Base-by-base conservation (phyloP, 2,113 vertebrate genomes). In the Isichthys henryi region DNA sequence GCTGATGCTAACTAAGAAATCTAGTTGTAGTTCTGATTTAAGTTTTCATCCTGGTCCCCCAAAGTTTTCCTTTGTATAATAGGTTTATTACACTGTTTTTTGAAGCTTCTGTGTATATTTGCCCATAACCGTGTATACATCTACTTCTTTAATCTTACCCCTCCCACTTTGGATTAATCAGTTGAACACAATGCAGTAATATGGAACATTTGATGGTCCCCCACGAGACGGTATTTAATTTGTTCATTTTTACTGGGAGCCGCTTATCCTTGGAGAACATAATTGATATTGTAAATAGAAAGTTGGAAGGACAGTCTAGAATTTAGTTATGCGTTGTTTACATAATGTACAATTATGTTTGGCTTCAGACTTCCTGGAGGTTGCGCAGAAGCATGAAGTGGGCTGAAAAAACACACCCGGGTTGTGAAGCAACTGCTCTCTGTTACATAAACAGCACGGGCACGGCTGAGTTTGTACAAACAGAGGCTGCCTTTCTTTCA, bases 391-490 rank as follows among this genome's bases (percentile, higher is more conserved):
- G 92, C 93, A 94, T 90, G 90, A 91, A 88, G 93, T 91, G 92
- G 92, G 92, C 52, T 77, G 48, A 39, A 86, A 66, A 45, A 85
- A 86, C 50, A 31, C 92, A 92, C 90, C 90, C 90, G 91, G 95
- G 93, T 93, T 91, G 90, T 83, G 89, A 31, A 90, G 89, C 88
- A 91, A 88, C 82, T 43, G 91, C 90, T 85, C 86, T 90, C 70
- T 56, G 27, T 87, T 88, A 56, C 88, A 53, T 90, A 91, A 88
- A 91, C 90, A 92, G 91, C 88, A 91, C 86, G 91, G 93, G 92
- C 92, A 92, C 91, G 94, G 93, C 95, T 93, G 92, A 94, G 89
- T 94, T 95, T 95, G 94, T 92, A 95, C 94, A 95, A 95, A 95
- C 94, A 95, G 93, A 93, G 92, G 90, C 92, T 74, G 93, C 92